A percentile compares a stretch with the other conserved stretches of the same genome.
These are phyloP conservation scores for Aramus guarauna DNA, from an alignment of 2,113 vertebrate species.

Conservation along the genomic window DNA sequence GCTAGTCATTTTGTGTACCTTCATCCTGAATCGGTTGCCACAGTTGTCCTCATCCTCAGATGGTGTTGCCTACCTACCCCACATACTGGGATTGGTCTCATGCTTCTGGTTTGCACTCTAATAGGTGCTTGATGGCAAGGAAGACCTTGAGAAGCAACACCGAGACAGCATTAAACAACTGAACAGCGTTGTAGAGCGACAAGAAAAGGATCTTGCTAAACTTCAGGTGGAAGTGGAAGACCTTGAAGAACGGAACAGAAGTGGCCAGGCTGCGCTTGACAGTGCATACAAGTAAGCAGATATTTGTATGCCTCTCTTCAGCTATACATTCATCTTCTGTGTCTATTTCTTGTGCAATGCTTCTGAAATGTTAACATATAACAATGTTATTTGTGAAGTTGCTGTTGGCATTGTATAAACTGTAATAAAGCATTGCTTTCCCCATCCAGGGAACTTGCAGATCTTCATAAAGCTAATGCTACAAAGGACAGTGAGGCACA, in stretches of 20 bases:
- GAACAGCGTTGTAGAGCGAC: slow-evolving; percentile 86
- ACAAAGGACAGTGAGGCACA: slow-evolving; percentile 90
- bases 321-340: background rate
- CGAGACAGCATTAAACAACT: slow-evolving; percentile 95
- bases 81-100: background rate
- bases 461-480: slow-evolving; percentile 91
- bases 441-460: slow-evolving; percentile 86
- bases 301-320: background rate
- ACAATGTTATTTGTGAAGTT: background rate
- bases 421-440: background rate
- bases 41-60: background rate
- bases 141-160: slow-evolving; percentile 95
- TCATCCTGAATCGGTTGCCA: background rate
- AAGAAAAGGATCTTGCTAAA: slow-evolving; percentile 86
- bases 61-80: background rate
- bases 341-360: background rate
- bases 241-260: slow-evolving; percentile 89
- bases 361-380: background rate
- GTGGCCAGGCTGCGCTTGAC: slow-evolving; percentile 89
- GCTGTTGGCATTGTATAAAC: background rate
- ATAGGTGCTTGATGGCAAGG: slow-evolving; percentile 94
- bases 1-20: background rate
- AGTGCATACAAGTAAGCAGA: slow-evolving; percentile 86
- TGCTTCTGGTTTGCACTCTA: background rate
- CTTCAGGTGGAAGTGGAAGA: slow-evolving; percentile 83